Evolutionary conservation across 2,113 vertebrate genomes (phyloP).

Genomic region (Carassius auratus): DNA sequence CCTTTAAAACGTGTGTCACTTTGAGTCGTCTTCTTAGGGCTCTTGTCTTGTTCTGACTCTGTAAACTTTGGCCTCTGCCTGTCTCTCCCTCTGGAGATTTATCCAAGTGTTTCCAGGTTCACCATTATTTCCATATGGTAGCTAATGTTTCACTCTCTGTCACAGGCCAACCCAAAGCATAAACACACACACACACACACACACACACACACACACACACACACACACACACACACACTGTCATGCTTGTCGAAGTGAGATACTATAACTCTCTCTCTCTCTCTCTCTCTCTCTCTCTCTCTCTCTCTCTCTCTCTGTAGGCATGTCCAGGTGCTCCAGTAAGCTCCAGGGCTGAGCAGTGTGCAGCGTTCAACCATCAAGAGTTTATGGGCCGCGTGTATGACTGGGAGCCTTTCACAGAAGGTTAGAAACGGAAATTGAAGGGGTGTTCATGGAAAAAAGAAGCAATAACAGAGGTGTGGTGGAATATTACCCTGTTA

Average conservation of each 20-base stretch:
- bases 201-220: too few relatives aligned
- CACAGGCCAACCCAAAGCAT: neutral
- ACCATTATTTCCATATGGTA: constrained; percentile 50
- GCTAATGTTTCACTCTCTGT: constrained; percentile 24
- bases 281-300: constrained; percentile 20
- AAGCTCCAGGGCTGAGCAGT: constrained; percentile 83
- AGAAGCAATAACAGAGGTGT: constrained; percentile 6
- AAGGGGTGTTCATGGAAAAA: neutral
- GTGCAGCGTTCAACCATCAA: constrained; percentile 82
- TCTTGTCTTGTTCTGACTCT: neutral
- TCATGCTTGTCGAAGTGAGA: neutral
- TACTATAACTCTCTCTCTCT: constrained; percentile 16
- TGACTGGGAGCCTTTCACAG: constrained; percentile 90
- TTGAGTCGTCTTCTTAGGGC: neutral
- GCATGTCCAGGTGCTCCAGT: constrained; percentile 75
- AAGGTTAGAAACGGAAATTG: constrained; percentile 76
- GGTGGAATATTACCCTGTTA: neutral
- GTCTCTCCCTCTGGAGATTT: constrained; percentile 53
- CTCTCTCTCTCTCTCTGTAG: constrained; percentile 64
- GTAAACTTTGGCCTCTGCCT: constrained; percentile 2
- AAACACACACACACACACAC: too few relatives aligned
- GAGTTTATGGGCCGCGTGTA: constrained; percentile 91
- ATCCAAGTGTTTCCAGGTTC: constrained; percentile 43
- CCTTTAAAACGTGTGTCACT: neutral
- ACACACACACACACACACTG: too few relatives aligned